A percentile compares a stretch with the other conserved stretches of the same genome.
Conservation (phyloP, 2,113 vertebrate species). For the Podilymbus podiceps region DNA sequence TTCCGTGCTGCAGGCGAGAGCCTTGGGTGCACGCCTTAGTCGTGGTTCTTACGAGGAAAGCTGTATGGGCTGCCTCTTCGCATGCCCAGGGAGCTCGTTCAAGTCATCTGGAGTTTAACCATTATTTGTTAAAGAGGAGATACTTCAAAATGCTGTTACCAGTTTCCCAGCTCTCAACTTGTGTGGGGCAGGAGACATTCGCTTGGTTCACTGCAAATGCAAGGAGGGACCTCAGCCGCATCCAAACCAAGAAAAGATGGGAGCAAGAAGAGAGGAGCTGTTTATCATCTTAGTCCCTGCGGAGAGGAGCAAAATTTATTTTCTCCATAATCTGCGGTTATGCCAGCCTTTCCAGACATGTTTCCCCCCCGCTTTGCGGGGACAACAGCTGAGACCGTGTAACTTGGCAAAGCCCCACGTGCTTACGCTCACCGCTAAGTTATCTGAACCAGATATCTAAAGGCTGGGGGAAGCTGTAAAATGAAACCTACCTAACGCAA, state of each 20-base stretch:
- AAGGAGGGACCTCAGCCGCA: background rate
- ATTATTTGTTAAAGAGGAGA: background rate
- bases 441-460: background rate
- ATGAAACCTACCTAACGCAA: background rate
- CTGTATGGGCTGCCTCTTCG: background rate
- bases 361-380: background rate
- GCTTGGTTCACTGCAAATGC: background rate
- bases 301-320: background rate
- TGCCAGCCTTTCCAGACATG: conserved; percentile 41
- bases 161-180: background rate
- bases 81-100: background rate
- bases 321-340: background rate
- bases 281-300: background rate
- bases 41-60: background rate
- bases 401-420: background rate
- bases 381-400: background rate
- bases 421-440: background rate
- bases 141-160: background rate
- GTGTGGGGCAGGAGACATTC: background rate
- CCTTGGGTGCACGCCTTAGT: no score
- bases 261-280: background rate
- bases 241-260: background rate
- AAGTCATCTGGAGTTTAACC: background rate
- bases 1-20: background rate
- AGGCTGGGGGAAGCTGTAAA: background rate